A percentile compares a stretch with the other conserved stretches of the same genome.
phyloP scores from a whole-genome alignment of 2,888 invertebrate genomes.

The Lasioglossum morio region DNA sequence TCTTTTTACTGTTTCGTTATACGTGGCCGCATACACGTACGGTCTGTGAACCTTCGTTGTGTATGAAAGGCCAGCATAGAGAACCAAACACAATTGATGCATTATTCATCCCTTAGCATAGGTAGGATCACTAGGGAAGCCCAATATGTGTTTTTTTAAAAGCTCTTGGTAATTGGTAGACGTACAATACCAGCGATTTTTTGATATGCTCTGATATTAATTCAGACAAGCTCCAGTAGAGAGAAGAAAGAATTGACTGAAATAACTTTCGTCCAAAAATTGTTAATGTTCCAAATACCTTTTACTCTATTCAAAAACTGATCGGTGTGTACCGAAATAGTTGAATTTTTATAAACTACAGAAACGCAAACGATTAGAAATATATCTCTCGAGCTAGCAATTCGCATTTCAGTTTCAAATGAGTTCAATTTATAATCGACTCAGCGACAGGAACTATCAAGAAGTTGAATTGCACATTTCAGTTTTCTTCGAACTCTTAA shows the following conservation, averaged over 20 bases:
- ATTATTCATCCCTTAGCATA: conserved; percentile 3
- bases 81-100: background rate
- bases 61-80: background rate
- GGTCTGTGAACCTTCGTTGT: background rate
- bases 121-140: background rate
- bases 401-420: background rate
- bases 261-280: background rate
- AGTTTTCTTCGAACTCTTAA: background rate
- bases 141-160: background rate
- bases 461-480: background rate
- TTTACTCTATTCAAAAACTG: background rate
- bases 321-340: background rate
- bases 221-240: background rate
- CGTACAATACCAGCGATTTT: background rate
- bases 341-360: background rate
- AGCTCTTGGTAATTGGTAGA: background rate
- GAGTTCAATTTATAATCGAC: background rate
- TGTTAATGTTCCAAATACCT: background rate
- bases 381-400: background rate
- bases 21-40: background rate
- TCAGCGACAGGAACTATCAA: background rate
- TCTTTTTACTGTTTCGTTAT: background rate
- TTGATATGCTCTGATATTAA: background rate
- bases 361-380: background rate
- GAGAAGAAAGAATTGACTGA: background rate